Percentiles rank a stretch among this genome's conserved stretches.
phyloP scores from a whole-genome alignment of 1,140 invertebrate genomes.

The Drosophila orena region DNA sequence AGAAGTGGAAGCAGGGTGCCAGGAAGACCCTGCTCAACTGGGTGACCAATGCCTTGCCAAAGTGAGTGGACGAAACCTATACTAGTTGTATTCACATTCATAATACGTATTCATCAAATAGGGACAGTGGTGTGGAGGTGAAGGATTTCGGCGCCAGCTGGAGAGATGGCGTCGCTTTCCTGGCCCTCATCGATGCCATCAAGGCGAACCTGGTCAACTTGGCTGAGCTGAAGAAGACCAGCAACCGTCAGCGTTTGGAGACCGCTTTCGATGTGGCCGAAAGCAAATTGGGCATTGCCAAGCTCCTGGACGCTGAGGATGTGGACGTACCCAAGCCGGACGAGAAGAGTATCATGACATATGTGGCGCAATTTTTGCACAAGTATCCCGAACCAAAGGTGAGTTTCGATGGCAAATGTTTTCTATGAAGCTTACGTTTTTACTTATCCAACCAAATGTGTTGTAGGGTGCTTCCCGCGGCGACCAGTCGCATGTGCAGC shows the following conservation, averaged over 20 bases:
- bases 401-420: slow-evolving; percentile 5
- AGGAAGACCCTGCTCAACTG: slow-evolving; percentile 96
- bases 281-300: slow-evolving; percentile 95
- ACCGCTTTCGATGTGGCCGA: slow-evolving; percentile 98
- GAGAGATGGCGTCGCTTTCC: slow-evolving; percentile 98
- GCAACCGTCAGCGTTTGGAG: slow-evolving; percentile 93
- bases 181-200: slow-evolving; percentile 98
- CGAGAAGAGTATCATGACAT: slow-evolving; percentile 99
- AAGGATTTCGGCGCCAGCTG: slow-evolving; percentile 98
- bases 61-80: slow-evolving; percentile 87
- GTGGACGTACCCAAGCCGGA: slow-evolving; percentile 98
- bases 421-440: too few relatives aligned
- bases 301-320: slow-evolving; percentile 97
- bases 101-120: slow-evolving; percentile 78
- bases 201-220: slow-evolving; percentile 96
- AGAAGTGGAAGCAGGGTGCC: slow-evolving; percentile 94
- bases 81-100: not conserved
- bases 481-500: slow-evolving; percentile 87
- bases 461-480: slow-evolving; percentile 73
- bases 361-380: slow-evolving; percentile 99
- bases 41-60: slow-evolving; percentile 96
- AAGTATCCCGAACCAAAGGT: slow-evolving; percentile 95
- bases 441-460: not conserved
- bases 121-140: slow-evolving; percentile 94
- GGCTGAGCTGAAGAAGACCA: slow-evolving; percentile 90